These are phyloP conservation scores for Strigamia crassipes DNA, from an alignment of 2,888 invertebrate species.

Conservation along the genomic window DNA sequence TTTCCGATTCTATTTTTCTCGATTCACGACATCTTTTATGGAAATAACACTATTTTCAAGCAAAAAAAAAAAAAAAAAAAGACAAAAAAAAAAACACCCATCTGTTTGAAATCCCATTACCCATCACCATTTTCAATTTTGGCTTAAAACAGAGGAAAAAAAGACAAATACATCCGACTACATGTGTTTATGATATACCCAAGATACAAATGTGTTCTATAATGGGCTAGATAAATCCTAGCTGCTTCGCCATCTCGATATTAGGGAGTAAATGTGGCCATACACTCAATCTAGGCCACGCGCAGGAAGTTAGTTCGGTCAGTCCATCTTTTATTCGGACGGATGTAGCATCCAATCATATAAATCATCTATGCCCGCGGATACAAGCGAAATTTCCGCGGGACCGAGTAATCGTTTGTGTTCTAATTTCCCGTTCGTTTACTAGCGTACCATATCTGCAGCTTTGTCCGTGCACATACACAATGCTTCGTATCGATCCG, in stretches of 20 bases:
- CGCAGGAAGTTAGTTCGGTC: background rate
- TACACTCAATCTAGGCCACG: background rate
- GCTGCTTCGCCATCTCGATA: background rate
- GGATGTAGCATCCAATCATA: conserved; percentile 3
- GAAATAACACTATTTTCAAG: background rate
- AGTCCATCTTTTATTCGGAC: background rate
- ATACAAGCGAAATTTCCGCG: background rate
- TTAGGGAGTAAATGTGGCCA: background rate
- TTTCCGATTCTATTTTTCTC: conserved; percentile 5
- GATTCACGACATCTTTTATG: background rate
- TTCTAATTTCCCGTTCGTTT: conserved; percentile 14
- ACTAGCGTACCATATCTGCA: background rate
- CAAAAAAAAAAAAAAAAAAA: background rate
- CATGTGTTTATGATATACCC: background rate
- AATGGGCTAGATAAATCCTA: conserved; percentile 2
- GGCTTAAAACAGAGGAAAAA: no score
- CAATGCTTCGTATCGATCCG: conserved; percentile 34
- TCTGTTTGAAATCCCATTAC: background rate
- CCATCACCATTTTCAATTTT: no score
- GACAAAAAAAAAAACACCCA: background rate
- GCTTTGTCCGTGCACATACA: background rate
- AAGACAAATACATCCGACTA: background rate
- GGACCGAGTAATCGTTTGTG: background rate
- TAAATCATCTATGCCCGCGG: background rate
- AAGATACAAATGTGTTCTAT: no score